phyloP scores from a whole-genome alignment of 2,797 vertebrate species.

The Ctenosaura bakeri region DNA sequence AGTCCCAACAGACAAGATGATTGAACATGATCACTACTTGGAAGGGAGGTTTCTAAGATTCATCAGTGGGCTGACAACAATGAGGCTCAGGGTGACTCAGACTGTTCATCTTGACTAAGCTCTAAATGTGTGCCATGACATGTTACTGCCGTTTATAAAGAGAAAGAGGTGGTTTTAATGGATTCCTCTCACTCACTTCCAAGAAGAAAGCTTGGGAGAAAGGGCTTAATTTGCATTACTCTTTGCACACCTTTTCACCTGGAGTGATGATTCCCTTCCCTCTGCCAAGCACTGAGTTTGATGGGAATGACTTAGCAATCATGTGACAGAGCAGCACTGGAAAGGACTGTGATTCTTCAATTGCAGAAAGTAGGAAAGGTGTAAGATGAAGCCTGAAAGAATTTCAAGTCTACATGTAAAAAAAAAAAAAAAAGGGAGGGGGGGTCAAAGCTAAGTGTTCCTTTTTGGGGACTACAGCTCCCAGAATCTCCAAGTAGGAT shows the following conservation, averaged over 20 bases:
- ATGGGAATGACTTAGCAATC: not conserved
- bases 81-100: not conserved
- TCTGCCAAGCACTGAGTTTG: not conserved
- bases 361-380: not conserved
- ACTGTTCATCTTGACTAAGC: not conserved
- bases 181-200: not conserved
- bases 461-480: not conserved
- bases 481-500: not conserved
- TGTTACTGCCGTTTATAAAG: conserved; percentile 15
- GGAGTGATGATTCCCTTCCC: not conserved
- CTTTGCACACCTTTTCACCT: not conserved
- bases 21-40: not conserved
- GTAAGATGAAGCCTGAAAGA: not conserved
- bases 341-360: not conserved
- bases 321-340: not conserved
- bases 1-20: conserved; percentile 7
- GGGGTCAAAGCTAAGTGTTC: not conserved
- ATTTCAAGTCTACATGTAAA: not conserved
- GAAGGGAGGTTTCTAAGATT: not conserved
- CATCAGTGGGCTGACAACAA: not conserved
- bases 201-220: not conserved
- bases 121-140: not conserved
- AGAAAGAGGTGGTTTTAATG: not conserved
- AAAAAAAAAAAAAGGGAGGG: not conserved
- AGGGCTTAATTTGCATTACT: not conserved